Conservation (phyloP, 2,113 vertebrate genomes). For the Ia io region DNA sequence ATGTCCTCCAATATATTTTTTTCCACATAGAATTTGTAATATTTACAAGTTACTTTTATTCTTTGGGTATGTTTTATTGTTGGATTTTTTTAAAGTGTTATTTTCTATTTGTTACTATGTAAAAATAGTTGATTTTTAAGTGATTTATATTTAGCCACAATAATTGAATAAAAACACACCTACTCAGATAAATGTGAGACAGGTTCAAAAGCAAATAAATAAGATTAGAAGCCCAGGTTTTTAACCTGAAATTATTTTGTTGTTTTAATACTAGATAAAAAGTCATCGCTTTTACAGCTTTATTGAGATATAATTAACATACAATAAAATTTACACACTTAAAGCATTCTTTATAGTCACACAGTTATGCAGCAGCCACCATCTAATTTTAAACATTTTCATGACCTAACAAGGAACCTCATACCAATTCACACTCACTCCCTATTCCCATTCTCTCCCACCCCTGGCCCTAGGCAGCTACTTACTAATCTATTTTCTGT, state of each 20-base stretch:
- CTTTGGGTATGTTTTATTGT: background rate
- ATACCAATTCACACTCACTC: background rate
- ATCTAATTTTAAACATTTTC: background rate
- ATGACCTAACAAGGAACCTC: background rate
- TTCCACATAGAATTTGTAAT: background rate
- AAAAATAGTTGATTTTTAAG: background rate
- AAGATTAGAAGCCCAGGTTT: background rate
- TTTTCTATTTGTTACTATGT: background rate
- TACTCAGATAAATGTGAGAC: background rate
- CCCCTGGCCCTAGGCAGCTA: background rate
- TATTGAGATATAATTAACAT: background rate
- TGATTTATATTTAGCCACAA: background rate
- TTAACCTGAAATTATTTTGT: conserved; percentile 30
- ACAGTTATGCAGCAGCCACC: background rate
- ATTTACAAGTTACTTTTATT: conserved; percentile 11
- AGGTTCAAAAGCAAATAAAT: background rate
- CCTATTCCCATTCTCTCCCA: background rate
- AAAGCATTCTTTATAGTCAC: background rate
- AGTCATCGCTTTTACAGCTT: background rate
- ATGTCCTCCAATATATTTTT: background rate
- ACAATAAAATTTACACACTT: background rate
- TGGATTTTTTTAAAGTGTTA: background rate
- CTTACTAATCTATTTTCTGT: background rate
- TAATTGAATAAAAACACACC: background rate
- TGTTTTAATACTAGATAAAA: background rate